A percentile compares a stretch with the other conserved stretches of the same genome.
Conservation (phyloP, 2,888 invertebrate species). For the Lymantria monacha region DNA sequence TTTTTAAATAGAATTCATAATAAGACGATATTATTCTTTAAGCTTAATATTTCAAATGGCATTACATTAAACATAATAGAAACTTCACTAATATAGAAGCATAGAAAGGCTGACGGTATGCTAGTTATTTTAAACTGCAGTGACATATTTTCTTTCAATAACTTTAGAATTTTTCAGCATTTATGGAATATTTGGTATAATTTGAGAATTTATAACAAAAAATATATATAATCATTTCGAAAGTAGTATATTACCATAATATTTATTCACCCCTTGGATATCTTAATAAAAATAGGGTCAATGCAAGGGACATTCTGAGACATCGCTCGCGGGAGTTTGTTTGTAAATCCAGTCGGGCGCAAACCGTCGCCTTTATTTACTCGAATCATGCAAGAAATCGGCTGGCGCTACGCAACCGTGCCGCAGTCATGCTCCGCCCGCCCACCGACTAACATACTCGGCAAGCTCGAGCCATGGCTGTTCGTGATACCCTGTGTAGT, state of each 20-base stretch:
- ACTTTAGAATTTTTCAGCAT: no score
- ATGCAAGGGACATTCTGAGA: constrained; percentile 73
- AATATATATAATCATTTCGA: no score
- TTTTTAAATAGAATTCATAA: no score
- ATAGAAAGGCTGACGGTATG: no score
- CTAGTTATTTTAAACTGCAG: no score
- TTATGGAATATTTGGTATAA: no score
- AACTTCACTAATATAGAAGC: no score
- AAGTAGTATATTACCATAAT: background rate
- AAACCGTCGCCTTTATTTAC: constrained; percentile 71
- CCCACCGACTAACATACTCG: constrained; percentile 60
- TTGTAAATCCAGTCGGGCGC: constrained; percentile 73
- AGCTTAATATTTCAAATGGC: no score
- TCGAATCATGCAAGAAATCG: constrained; percentile 76
- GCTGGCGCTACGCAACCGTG: constrained; percentile 70
- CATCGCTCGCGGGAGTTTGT: constrained; percentile 69
- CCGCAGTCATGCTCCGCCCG: constrained; percentile 79
- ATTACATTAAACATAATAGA: no score
- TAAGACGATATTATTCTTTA: no score
- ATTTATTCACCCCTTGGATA: constrained; percentile 12
- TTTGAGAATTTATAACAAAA: no score
- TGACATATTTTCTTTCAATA: no score
- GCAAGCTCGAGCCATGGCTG: constrained; percentile 46
- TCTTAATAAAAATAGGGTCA: constrained; percentile 53
- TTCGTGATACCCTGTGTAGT: constrained; percentile 52